Percentiles rank a stretch among this genome's conserved stretches.
Conservation (phyloP, 2,888 invertebrate species). For the Drosophila longiperda region DNA sequence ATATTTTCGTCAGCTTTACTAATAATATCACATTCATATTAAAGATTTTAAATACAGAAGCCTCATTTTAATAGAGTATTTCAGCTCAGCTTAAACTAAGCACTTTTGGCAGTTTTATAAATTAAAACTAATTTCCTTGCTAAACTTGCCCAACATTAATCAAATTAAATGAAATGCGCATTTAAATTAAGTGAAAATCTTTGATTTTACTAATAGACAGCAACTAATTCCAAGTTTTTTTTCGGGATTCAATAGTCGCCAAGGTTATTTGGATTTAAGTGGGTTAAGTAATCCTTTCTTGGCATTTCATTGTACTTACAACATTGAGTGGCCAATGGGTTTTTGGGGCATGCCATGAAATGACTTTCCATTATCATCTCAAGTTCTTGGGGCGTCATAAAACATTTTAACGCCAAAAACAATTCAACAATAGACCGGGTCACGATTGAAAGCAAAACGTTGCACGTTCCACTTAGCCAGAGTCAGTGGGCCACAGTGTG, state of each 20-base stretch:
- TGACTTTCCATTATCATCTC: constrained; percentile 63
- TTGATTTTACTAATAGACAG: neutral
- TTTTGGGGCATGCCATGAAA: constrained; percentile 34
- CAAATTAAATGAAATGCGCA: neutral
- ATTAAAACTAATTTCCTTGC: neutral
- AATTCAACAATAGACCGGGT: constrained; percentile 47
- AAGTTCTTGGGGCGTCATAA: constrained; percentile 56
- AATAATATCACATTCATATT: neutral
- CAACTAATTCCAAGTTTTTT: neutral
- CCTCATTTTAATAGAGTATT: neutral
- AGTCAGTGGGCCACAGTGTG: constrained; percentile 24
- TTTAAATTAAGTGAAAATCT: constrained; percentile 1
- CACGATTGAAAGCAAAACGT: constrained; percentile 30
- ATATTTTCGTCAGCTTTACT: too few relatives aligned
- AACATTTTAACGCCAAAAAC: constrained; percentile 60
- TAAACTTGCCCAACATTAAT: neutral
- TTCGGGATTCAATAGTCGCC: neutral
- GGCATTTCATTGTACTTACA: constrained; percentile 19
- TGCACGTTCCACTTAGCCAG: constrained; percentile 22
- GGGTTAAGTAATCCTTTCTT: constrained; percentile 42
- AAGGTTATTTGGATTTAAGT: constrained; percentile 15
- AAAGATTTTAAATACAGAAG: neutral
- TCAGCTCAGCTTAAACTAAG: neutral
- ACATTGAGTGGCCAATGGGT: constrained; percentile 26
- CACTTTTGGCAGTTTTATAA: neutral